A percentile compares a stretch with the other conserved stretches of the same genome.
These are phyloP conservation scores for Cylas formicarius DNA, from an alignment of 1,140 invertebrate species.

Conservation along the genomic window DNA sequence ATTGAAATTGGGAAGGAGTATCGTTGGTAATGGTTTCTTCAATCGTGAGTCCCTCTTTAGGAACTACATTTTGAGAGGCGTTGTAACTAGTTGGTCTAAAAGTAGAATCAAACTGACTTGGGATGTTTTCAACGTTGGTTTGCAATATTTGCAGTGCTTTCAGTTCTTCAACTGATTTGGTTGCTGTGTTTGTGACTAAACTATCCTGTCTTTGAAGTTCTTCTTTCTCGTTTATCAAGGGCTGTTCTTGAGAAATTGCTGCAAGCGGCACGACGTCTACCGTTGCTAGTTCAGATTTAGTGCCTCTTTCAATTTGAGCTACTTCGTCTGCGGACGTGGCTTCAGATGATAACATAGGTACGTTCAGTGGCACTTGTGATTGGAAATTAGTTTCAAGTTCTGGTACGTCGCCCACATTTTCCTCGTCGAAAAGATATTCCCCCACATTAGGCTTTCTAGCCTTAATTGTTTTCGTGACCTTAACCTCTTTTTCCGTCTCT, in stretches of 20 bases:
- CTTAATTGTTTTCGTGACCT: slow-evolving; percentile 28
- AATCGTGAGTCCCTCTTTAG: slow-evolving; percentile 53
- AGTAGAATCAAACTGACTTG: slow-evolving; percentile 46
- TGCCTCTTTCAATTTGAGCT: slow-evolving; percentile 14
- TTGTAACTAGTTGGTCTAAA: slow-evolving; percentile 47
- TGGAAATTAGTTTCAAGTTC: slow-evolving; percentile 16
- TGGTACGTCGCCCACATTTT: slow-evolving; percentile 32
- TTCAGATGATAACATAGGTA: slow-evolving; percentile 40
- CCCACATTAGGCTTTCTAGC: slow-evolving; percentile 38
- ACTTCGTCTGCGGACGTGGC: slow-evolving; percentile 7
- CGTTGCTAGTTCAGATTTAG: slow-evolving; percentile 8
- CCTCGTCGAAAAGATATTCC: slow-evolving; percentile 36
- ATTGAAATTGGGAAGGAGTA: slow-evolving; percentile 33
- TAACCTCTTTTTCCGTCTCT: slow-evolving; percentile 31
- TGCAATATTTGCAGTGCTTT: slow-evolving; percentile 55
- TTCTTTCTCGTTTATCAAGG: slow-evolving; percentile 18
- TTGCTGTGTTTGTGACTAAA: slow-evolving; percentile 42
- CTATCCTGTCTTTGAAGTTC: slow-evolving; percentile 28
- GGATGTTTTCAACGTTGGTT: slow-evolving; percentile 46
- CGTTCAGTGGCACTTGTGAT: slow-evolving; percentile 34
- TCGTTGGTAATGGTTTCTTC: slow-evolving; percentile 46
- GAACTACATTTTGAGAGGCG: slow-evolving; percentile 46
- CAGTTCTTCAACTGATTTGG: slow-evolving; percentile 46
- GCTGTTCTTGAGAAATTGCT: slow-evolving; percentile 16
- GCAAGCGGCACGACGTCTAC: slow-evolving; percentile 9